Evolutionary conservation across 2,888 invertebrate genomes (phyloP), one percentile per base, ranked within the genome.

Genomic region (Poecilobothrus nobilitatus): DNA sequence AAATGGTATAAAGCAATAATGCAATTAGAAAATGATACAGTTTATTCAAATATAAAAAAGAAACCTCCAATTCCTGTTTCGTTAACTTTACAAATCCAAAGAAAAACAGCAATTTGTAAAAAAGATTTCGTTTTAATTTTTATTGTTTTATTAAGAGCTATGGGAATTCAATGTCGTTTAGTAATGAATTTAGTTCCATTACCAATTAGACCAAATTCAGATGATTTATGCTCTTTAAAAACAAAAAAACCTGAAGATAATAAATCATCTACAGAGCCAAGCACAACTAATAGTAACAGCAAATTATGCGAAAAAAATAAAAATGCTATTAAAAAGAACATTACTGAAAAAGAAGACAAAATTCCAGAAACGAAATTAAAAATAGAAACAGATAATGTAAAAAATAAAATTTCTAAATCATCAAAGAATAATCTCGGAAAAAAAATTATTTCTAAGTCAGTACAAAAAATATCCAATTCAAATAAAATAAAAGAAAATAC

Each of bases 101-200:
- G 82, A 66, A 88, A 86, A 78, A 84, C 84, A 71, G 87, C 88
- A 1, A 82, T 85, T 53, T 85, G 87, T 75, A 87, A 87, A 72
- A 88, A 88, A 75, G 89, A 91, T 82, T 84, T 89, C 71, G 87
- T 91, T 67, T 86, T 89, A 75, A 86, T 94, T 75, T 94, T 92
- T 81, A 84, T 94, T 53, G 85, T 88, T 33, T 84, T 93, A 75
- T 79, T 93, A 66, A 85, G 96, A 76, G 87, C 91, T 63, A 84
- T 96, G 73, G 95, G 95, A 0, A 83, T 95, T 70, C 89, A 91
- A 76, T 90, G 90, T 75, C 85, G 97, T 67, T 80, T 97, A 44
- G 87, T 96, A 71, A 84, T 92, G 67, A 93, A 94, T 72, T 86
- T 96, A 75, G 88, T 89, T 74, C 90, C 93, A 2, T 83, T 92